phyloP scores from a whole-genome alignment of 2,888 invertebrate species.

The Ichneumoninae sp. region DNA sequence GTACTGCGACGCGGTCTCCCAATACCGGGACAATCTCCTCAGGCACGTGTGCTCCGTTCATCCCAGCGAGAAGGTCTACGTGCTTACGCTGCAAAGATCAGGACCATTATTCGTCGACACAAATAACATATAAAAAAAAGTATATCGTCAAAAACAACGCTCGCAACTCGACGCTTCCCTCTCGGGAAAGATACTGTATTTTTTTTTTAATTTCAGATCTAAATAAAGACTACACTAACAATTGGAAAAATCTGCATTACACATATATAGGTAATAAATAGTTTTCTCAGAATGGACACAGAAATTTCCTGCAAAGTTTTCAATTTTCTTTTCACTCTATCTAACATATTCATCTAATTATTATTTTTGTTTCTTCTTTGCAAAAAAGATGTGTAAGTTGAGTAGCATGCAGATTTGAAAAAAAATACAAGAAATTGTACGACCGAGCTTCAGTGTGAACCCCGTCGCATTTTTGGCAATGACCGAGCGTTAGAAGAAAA shows the following conservation, averaged over 20 bases:
- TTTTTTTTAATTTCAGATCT: not conserved
- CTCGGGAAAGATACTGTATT: not conserved
- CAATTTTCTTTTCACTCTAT: not conserved
- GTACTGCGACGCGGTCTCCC: conserved; percentile 50
- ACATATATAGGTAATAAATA: not conserved
- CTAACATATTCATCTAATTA: not conserved
- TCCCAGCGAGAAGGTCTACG: conserved; percentile 25
- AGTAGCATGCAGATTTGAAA: not conserved
- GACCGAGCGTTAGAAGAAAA: not conserved
- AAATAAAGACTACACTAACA: not conserved
- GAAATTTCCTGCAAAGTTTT: too few species aligned
- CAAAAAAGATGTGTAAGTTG: not conserved
- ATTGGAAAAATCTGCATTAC: not conserved
- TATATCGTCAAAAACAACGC: not conserved
- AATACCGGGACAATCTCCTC: conserved; percentile 87
- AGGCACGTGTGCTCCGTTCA: conserved; percentile 89
- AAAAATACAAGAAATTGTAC: not conserved
- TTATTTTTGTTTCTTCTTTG: not conserved
- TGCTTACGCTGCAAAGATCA: not conserved
- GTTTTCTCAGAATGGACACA: not conserved
- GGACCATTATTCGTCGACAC: not conserved
- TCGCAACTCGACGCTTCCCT: not conserved
- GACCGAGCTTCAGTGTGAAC: not conserved
- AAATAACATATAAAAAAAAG: not conserved
- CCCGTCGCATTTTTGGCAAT: not conserved